Evolutionary conservation across 2,888 invertebrate species (phyloP), one percentile per base, ranked within the genome.

Genomic region (Synergus japonicus): DNA sequence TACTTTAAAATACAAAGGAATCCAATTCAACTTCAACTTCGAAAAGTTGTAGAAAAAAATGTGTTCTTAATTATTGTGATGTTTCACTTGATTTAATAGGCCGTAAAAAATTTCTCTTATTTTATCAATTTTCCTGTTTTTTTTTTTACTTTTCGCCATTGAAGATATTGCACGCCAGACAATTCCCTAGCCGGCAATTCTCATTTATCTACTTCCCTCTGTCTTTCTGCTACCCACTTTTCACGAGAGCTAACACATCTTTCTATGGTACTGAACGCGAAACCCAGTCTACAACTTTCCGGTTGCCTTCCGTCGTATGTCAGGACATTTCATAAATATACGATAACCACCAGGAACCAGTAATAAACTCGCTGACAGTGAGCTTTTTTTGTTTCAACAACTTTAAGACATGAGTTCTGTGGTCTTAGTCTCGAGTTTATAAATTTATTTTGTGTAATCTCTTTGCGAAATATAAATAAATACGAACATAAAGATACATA

Each of bases 241-340:
- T 76, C 79, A 54, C 65, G 49, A 49, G 13, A 18, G 58, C 22
- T 22, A 69, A 69, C 69, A 69, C 69, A 69, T 69, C 69, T 49
- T 67, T 46, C 37, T 22, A 60, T 54, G 13, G 65, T 7, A 10
- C 54, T 65, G 12, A 64, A 78, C 58, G 64, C 46, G 77, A 77
- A 81, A 64, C 10, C 69, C 76, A 64, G 46, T 60, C 54, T 69
- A 78, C 78, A 79, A 66, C 82, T 80, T 64, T 60, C 77, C 77
- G 83, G 77, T 82, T 84, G 76, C 69, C 66, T 78, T 82, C 67
- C 83, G 22, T 82, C 80, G 82, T 84, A 84, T 81, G 82, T 83
- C 83, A 83, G 76, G 67, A 76, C 83, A 84, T 81, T 86, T 87
- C 82, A 86, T 88, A 88, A 89, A 89, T 89, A 88, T 85, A 85